phyloP scores from a whole-genome alignment of 2,797 vertebrate species.

The Gymnocypris eckloni region DNA sequence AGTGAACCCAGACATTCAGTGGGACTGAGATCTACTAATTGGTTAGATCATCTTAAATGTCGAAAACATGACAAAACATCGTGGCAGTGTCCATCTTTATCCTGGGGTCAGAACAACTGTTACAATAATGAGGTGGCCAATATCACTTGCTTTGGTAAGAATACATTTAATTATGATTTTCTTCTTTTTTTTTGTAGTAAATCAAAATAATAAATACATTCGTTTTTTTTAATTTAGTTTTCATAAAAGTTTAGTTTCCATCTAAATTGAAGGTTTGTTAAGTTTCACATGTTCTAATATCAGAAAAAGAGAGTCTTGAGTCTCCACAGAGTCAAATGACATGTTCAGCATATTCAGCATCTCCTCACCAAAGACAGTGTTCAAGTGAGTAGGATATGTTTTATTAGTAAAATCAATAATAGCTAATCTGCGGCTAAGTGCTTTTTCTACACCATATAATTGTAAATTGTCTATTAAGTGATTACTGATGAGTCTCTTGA shows the following conservation, averaged over 20 bases:
- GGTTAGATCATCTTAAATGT: constrained; percentile 37
- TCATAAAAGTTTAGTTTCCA: no score
- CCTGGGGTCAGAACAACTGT: constrained; percentile 42
- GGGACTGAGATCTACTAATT: constrained; percentile 11
- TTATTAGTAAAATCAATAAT: background rate
- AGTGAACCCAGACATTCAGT: background rate
- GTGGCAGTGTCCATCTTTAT: constrained; percentile 46
- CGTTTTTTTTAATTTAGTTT: no score
- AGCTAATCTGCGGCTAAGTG: background rate
- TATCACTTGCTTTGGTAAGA: constrained; percentile 30
- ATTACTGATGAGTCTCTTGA: background rate
- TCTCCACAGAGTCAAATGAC: background rate
- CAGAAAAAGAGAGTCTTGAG: no score
- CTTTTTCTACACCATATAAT: background rate
- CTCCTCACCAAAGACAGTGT: background rate
- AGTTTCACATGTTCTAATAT: no score
- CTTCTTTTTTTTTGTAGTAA: no score
- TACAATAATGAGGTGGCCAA: background rate
- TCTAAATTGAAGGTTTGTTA: no score
- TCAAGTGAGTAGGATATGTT: constrained; percentile 23
- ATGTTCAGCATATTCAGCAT: constrained; percentile 2
- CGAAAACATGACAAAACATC: constrained; percentile 3
- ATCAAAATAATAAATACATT: no score
- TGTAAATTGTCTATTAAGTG: background rate
- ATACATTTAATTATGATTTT: no score